Evolutionary conservation across 2,797 vertebrate species (phyloP).

Genomic region (Ctenochaetus hawaiiensis): DNA sequence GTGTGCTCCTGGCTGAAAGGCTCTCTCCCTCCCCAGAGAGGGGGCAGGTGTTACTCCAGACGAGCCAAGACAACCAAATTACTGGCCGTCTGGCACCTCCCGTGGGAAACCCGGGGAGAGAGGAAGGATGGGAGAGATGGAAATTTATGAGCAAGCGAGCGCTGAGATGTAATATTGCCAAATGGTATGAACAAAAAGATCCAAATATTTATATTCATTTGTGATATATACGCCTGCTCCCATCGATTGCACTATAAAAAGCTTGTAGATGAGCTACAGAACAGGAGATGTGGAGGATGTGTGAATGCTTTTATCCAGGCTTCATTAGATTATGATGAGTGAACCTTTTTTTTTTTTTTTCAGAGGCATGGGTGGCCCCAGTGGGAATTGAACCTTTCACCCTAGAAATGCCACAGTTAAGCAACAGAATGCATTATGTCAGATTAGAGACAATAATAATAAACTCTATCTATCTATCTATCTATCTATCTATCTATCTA

Average conservation of each 20-base stretch:
- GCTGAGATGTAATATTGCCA: slow-evolving; percentile 80
- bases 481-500: not conserved
- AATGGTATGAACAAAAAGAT: slow-evolving; percentile 78
- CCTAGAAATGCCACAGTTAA: slow-evolving; percentile 62
- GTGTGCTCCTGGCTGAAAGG: slow-evolving; percentile 82
- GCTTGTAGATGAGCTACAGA: slow-evolving; percentile 52
- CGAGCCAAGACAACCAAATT: slow-evolving; percentile 99
- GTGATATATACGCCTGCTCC: slow-evolving; percentile 49
- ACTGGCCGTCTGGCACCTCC: slow-evolving; percentile 99
- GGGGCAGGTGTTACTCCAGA: slow-evolving; percentile 99
- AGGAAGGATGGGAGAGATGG: slow-evolving; percentile 80
- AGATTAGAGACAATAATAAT: slow-evolving; percentile 13
- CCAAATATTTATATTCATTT: slow-evolving; percentile 81
- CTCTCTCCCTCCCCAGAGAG: slow-evolving; percentile 89
- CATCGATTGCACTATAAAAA: slow-evolving; percentile 65
- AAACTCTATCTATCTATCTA: not conserved
- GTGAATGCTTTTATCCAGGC: slow-evolving; percentile 58
- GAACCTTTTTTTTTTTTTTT: slow-evolving; percentile 27
- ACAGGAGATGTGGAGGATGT: slow-evolving; percentile 34
- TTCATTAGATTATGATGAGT: slow-evolving; percentile 67
- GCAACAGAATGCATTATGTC: slow-evolving; percentile 43
- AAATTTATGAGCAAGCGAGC: slow-evolving; percentile 82
- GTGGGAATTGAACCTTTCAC: slow-evolving; percentile 67
- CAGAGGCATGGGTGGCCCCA: slow-evolving; percentile 40
- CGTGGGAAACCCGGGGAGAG: slow-evolving; percentile 88